Base-by-base conservation (phyloP, 2,113 vertebrate genomes). In the Phyllopteryx taeniolatus region DNA sequence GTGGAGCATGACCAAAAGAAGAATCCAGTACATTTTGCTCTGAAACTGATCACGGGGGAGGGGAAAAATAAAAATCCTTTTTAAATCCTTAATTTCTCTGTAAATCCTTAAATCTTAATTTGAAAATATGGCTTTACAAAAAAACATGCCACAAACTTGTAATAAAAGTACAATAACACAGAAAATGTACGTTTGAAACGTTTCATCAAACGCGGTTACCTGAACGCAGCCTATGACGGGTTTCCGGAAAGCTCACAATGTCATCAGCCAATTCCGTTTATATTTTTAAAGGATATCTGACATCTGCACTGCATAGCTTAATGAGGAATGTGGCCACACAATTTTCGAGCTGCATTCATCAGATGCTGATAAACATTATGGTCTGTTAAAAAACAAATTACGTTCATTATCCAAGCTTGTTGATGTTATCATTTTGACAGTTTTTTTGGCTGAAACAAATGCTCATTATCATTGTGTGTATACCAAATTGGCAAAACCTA, bases 371-470 rank as follows among this genome's bases (percentile, higher is more conserved):
- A 39, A 39, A 39, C 35, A 10, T 15, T 14, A 31, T 15, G 5
- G 57, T 59, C 49, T 49, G 47, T 4, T 49, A 0, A 14, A 49
- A 49, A 27, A 27, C 27, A 49, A 49, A 47, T 3, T 11, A 13
- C 46, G 13, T 47, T 47, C 46, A 47, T 12, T 47, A 14, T 13
- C 46, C 11, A 47, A 47, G 13, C 46, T 47, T 47, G 11, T 47
- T 14, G 11, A 27, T 27, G 19, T n/a, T n/a, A 68, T 33, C 57
- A 49, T 57, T 53, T 33, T 22, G 14, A 33, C 71, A 76, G 70
- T 79, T 78, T 46, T 73, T 5, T 27, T 13, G 42, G 65, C n/a
- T 53, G n/a, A 70, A 81, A 87, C 88, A 90, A 86, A 79, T 33
- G 70, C 46, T 71, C 75, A 78, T 86, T 89, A 81, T 87, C 22